Evolutionary conservation across 2,113 vertebrate species (phyloP).

Genomic region (Vidua macroura): DNA sequence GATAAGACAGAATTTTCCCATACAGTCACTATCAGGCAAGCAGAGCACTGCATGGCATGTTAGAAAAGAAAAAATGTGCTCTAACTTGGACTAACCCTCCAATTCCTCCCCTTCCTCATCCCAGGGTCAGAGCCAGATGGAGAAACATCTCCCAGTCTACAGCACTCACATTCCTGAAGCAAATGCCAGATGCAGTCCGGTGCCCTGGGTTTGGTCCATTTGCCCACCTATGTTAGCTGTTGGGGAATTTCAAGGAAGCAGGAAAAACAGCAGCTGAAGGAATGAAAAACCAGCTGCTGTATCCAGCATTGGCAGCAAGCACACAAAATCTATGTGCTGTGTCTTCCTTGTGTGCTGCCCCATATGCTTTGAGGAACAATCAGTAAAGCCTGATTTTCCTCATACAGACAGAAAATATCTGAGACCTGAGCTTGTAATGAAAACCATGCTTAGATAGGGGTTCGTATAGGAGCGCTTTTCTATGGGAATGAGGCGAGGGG

Average conservation of each 20-base stretch:
- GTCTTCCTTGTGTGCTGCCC: not conserved
- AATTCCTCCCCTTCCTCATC: not conserved
- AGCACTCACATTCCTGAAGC: not conserved
- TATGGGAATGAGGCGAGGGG: not conserved
- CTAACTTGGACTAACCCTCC: not conserved
- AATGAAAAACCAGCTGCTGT: not conserved
- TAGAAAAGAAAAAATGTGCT: not conserved
- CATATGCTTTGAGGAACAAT: not conserved
- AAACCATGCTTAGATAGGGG: not conserved
- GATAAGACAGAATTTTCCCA: slow-evolving; percentile 39
- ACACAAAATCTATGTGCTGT: fast-evolving
- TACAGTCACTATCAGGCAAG: not conserved
- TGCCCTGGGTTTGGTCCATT: not conserved
- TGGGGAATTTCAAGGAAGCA: not conserved
- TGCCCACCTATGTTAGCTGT: not conserved
- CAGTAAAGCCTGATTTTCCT: not conserved
- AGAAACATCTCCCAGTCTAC: not conserved
- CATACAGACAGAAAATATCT: not conserved
- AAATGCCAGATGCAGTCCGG: not conserved
- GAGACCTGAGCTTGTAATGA: not conserved
- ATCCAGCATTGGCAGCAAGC: not conserved
- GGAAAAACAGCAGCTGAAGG: not conserved
- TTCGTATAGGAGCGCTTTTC: not conserved
- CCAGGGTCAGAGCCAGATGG: not conserved
- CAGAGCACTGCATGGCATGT: not conserved